Evolutionary conservation across 2,113 vertebrate species (phyloP).

Genomic region (Helogale parvula): DNA sequence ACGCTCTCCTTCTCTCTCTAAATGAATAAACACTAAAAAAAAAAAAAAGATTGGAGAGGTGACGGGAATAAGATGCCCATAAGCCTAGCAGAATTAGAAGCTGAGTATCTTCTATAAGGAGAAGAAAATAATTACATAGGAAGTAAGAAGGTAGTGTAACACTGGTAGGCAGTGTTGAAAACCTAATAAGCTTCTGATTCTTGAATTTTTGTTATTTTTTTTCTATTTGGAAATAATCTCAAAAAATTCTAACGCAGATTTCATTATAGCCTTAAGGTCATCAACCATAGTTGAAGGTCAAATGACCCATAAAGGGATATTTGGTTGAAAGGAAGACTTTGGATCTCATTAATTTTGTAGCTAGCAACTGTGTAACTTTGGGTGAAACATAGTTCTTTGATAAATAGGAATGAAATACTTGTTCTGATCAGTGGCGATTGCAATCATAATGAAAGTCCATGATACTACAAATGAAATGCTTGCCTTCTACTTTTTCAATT

Average conservation of each 20-base stretch:
- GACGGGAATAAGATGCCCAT: background rate
- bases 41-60: background rate
- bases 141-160: background rate
- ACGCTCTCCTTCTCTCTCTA: no score
- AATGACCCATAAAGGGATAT: background rate
- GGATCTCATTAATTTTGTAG: background rate
- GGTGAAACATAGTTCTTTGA: background rate
- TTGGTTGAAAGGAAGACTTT: background rate
- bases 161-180: background rate
- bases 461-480: background rate
- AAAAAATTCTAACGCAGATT: background rate
- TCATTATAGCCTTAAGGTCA: background rate
- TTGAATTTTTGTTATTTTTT: background rate
- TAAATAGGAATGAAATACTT: background rate
- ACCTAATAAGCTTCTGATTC: background rate
- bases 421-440: background rate
- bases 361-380: background rate
- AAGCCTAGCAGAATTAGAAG: background rate
- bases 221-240: background rate
- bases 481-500: background rate
- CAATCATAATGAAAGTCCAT: background rate
- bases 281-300: background rate
- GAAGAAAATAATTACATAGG: background rate
- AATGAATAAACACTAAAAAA: no score
- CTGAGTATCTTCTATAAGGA: background rate